Evolutionary conservation across 2,113 vertebrate genomes (phyloP).

Genomic region (Limanda limanda): DNA sequence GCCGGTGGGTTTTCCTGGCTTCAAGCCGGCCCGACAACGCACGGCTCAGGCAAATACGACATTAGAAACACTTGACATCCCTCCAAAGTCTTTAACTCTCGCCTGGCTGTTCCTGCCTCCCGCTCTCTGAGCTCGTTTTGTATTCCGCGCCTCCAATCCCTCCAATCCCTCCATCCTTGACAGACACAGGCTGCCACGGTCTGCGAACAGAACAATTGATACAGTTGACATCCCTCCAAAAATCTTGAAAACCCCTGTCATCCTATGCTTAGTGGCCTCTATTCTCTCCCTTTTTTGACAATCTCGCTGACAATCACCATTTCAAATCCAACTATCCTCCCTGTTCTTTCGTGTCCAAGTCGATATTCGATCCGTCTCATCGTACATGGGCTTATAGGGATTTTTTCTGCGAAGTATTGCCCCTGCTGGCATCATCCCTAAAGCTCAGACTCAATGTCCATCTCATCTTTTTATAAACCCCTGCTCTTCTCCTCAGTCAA

Average conservation of each 20-base stretch:
- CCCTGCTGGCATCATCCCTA: slow-evolving; percentile 53
- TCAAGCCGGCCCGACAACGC: background rate
- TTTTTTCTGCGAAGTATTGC: slow-evolving; percentile 30
- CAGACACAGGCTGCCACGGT: slow-evolving; percentile 36
- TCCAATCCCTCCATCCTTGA: slow-evolving; percentile 37
- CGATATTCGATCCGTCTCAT: slow-evolving; percentile 34
- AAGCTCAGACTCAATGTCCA: slow-evolving; percentile 38
- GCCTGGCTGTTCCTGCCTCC: slow-evolving; percentile 38
- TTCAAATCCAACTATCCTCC: slow-evolving; percentile 23
- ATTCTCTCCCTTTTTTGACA: slow-evolving; percentile 47
- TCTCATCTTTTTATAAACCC: slow-evolving; percentile 31
- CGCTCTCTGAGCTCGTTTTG: slow-evolving; percentile 22
- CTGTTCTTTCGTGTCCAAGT: slow-evolving; percentile 34
- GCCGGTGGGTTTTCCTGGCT: slow-evolving; percentile 30
- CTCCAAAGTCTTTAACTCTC: slow-evolving; percentile 58
- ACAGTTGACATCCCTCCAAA: slow-evolving; percentile 56
- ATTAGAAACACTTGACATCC: slow-evolving; percentile 66
- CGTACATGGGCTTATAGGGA: slow-evolving; percentile 12
- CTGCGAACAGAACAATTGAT: slow-evolving; percentile 59
- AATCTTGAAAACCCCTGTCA: slow-evolving; percentile 30
- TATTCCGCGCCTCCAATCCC: slow-evolving; percentile 37
- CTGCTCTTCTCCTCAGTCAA: slow-evolving; percentile 26
- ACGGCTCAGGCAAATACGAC: slow-evolving; percentile 34
- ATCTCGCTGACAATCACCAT: slow-evolving; percentile 17
- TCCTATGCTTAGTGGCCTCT: slow-evolving; percentile 44